Percentiles rank a stretch among this genome's conserved stretches.
These are phyloP conservation scores for Acanthosoma haemorrhoidale DNA, from an alignment of 2,888 invertebrate genomes.

Conservation along the genomic window DNA sequence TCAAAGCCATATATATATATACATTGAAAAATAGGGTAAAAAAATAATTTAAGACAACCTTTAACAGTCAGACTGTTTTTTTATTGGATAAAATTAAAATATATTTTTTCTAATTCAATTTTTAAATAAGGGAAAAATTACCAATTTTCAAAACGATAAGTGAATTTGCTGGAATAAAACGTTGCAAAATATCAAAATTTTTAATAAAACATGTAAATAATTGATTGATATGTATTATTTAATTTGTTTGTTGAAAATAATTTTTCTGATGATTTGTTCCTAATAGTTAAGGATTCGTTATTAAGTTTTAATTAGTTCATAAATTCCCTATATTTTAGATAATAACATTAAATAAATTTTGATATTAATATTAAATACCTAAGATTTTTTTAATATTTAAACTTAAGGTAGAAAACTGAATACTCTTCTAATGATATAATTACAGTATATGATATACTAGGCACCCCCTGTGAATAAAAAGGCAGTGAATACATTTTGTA, in stretches of 20 bases:
- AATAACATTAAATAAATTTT: constrained; percentile 4
- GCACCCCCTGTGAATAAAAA: not conserved
- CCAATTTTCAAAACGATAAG: not conserved
- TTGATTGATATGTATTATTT: too few species aligned
- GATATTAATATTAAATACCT: not conserved
- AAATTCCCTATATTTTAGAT: not conserved
- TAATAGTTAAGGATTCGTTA: not conserved
- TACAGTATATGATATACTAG: not conserved
- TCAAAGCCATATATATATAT: not conserved
- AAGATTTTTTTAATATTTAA: not conserved
- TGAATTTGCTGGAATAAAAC: not conserved
- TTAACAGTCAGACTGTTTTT: constrained; percentile 10
- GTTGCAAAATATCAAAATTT: not conserved
- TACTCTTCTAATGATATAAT: not conserved
- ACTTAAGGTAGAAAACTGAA: not conserved
- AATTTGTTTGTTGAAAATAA: not conserved
- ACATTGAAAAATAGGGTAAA: not conserved
- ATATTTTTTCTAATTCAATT: constrained; percentile 10
- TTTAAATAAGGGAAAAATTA: constrained; percentile 1
- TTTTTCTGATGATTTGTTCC: not conserved
- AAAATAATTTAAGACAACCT: not conserved
- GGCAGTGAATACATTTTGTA: not conserved
- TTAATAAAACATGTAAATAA: not conserved
- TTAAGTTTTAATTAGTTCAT: not conserved
- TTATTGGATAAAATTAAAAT: constrained; percentile 8